Base-by-base conservation (phyloP, 37 sponge, comb jelly and placozoan genomes). In the Cliona cf. orientalis region DNA sequence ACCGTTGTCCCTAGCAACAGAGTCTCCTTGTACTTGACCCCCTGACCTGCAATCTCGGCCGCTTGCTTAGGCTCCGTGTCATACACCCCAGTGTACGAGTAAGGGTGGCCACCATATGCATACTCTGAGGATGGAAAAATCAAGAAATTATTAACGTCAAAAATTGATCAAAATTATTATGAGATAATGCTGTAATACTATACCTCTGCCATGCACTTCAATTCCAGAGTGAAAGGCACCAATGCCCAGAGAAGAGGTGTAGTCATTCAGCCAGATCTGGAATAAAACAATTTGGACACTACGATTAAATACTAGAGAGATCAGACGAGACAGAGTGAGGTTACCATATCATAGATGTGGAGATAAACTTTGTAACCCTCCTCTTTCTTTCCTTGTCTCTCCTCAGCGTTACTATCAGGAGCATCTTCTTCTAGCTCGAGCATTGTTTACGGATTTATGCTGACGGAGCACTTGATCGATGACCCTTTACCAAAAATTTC, bases 201-300 rank as follows among this genome's bases (percentile, higher is more conserved):
- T 71, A 78, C 79, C 87, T 71, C 31, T 79, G 9, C 74, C 87
- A 55, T 86, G 66, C 2, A 79, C 74, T 49, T 86, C 67, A 2
- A 86, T 65, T 40, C 87, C 87, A 66, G 73, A 65, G 73, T 86
- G 87, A 79, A 72, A 79, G 0, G 67, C 80, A 38, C 87, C 87
- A 29, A 86, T 36, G 0, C 87, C 87, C 65, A 86, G 64, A 3
- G 55, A 56, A 4, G 76, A 66, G 3, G 59, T 58, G 29, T 75
- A 85, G 39, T 22, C 28, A 45, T 77, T 85, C 19, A 78, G 1
- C 41, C 63, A 22, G n/a, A 73, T 46, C 72, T 85, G 55, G 1
- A 49, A 40, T 7, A 19, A 21, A 58, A 0, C 38, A 59, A 5
- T 53, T 28, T 29, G 49, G 35, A 12, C 5, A 5, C 69, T 6